Conservation (phyloP, 2,888 invertebrate species). For the Elaeidobius kamerunicus region DNA sequence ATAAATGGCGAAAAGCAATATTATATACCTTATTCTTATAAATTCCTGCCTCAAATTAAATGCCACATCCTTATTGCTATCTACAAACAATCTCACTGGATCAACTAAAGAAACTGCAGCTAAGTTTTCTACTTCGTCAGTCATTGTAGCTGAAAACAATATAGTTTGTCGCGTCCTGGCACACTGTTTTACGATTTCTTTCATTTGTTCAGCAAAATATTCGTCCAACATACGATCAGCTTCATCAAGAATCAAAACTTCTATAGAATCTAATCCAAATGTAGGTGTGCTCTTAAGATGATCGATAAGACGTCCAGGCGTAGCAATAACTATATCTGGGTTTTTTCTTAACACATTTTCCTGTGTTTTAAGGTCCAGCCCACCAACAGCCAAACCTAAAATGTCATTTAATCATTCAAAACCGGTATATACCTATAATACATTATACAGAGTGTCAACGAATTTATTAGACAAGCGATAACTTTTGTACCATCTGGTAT, state of each 20-base stretch:
- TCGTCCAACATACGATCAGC: constrained; percentile 95
- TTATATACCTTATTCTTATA: constrained; percentile 70
- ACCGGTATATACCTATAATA: too few relatives aligned
- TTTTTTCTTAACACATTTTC: constrained; percentile 80
- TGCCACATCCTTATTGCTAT: constrained; percentile 94
- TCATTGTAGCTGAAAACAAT: constrained; percentile 99
- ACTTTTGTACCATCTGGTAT: too few relatives aligned
- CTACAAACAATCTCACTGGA: constrained; percentile 93
- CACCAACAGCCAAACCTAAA: constrained; percentile 77
- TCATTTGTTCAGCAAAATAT: constrained; percentile 98
- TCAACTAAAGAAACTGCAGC: constrained; percentile 89
- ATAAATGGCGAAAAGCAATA: not conserved
- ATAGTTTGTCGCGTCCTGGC: constrained; percentile 90
- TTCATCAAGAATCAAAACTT: constrained; percentile 79
- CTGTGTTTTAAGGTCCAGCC: constrained; percentile 75
- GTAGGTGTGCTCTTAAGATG: constrained; percentile 94
- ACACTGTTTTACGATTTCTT: constrained; percentile 93
- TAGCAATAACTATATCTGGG: constrained; percentile 97
- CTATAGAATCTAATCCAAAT: constrained; percentile 84
- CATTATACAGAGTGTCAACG: too few relatives aligned
- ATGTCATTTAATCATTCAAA: too few relatives aligned
- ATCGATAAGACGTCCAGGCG: constrained; percentile 96
- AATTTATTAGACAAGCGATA: too few relatives aligned
- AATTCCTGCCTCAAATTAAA: constrained; percentile 96
- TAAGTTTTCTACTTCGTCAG: constrained; percentile 93